Conservation (phyloP, 1,140 invertebrate species). For the Ganaspis sp. region DNA sequence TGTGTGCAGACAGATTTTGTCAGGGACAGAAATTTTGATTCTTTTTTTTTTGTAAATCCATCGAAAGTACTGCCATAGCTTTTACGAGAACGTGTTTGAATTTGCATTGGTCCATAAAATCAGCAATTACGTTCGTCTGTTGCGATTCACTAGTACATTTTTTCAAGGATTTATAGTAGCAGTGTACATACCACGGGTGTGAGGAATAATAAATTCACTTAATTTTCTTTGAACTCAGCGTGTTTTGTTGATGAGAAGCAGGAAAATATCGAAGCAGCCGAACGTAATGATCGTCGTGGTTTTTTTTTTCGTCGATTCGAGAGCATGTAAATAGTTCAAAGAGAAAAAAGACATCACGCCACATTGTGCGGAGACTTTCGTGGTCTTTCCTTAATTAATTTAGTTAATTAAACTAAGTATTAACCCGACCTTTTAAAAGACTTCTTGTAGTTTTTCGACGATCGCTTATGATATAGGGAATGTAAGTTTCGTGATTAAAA, state of each 20-base stretch:
- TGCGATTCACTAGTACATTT: conserved; percentile 6
- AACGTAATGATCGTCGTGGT: conserved; percentile 18
- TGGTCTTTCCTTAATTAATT: conserved; percentile 24
- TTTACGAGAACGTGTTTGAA: background rate
- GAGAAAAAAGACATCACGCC: conserved; percentile 28
- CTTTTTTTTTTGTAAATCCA: no score
- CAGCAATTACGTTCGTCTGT: conserved; percentile 28
- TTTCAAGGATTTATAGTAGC: background rate
- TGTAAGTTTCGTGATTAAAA: background rate
- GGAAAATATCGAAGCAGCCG: conserved; percentile 1
- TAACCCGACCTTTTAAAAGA: background rate
- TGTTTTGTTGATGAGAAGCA: background rate
- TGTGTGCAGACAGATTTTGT: no score
- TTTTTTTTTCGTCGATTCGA: conserved; percentile 12
- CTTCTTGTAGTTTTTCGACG: conserved; percentile 15
- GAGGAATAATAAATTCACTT: background rate
- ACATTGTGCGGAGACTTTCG: conserved; percentile 19
- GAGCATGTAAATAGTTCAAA: conserved; percentile 27
- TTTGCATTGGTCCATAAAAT: conserved; percentile 1
- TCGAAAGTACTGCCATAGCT: no score
- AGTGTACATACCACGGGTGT: conserved; percentile 17
- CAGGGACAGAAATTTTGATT: no score
- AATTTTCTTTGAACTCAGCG: conserved; percentile 17
- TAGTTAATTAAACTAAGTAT: conserved; percentile 29
- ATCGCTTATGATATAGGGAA: background rate